Evolutionary conservation across 2,888 invertebrate genomes (phyloP).

Genomic region (Ochropleura plecta): DNA sequence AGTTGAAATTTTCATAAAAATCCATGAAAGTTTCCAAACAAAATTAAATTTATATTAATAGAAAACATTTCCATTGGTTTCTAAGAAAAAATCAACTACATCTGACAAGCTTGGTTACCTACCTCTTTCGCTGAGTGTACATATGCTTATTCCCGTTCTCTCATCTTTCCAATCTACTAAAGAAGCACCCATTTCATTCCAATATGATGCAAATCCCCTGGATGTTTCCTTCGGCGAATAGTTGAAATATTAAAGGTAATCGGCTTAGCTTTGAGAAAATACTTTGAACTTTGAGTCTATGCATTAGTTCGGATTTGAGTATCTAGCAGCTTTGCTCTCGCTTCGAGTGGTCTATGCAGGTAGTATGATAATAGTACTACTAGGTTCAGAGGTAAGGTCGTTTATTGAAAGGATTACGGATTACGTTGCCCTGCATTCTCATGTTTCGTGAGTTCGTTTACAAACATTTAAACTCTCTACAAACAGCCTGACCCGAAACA

Average conservation of each 20-base stretch:
- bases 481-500: too few relatives aligned
- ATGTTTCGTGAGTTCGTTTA: too few relatives aligned
- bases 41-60: too few relatives aligned
- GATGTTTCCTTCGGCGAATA: constrained; percentile 59
- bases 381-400: neutral
- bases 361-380: constrained; percentile 2
- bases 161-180: constrained; percentile 38
- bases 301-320: constrained; percentile 70
- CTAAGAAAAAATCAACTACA: too few relatives aligned
- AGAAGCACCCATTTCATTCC: constrained; percentile 63
- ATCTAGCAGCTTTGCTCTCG: constrained; percentile 39
- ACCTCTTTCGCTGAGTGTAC: too few relatives aligned
- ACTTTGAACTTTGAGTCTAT: constrained; percentile 63
- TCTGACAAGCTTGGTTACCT: too few relatives aligned
- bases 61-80: too few relatives aligned
- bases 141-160: constrained; percentile 4
- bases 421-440: too few relatives aligned
- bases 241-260: constrained; percentile 82
- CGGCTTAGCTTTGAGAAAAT: constrained; percentile 73
- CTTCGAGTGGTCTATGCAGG: constrained; percentile 7
- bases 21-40: too few relatives aligned
- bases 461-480: too few relatives aligned
- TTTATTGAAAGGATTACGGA: constrained; percentile 10
- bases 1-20: too few relatives aligned
- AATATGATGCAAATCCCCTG: constrained; percentile 82